Percentiles rank a stretch among this genome's conserved stretches.
These are phyloP conservation scores for Bryconaethiops microstoma DNA, from an alignment of 2,797 vertebrate genomes.

Conservation along the genomic window DNA sequence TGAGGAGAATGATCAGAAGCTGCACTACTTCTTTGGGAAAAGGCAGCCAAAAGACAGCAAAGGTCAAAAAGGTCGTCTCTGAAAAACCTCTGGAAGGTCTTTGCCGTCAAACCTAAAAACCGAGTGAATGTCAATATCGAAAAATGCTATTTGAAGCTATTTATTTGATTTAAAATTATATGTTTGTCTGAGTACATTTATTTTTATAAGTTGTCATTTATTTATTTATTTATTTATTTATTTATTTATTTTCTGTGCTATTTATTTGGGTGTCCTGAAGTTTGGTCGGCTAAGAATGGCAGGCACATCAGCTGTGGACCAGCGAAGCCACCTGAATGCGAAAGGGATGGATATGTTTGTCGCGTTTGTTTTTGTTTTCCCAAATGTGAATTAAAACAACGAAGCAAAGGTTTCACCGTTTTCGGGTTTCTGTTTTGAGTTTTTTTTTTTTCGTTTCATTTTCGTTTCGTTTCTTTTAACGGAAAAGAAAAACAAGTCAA, in stretches of 20 bases:
- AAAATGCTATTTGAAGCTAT: conserved; percentile 45
- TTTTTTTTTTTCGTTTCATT: conserved; percentile 44
- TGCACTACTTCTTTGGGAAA: not conserved
- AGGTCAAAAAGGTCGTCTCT: not conserved
- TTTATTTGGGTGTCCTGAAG: conserved; percentile 26
- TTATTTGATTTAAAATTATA: conserved; percentile 54
- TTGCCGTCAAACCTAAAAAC: conserved; percentile 49
- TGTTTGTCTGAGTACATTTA: conserved; percentile 13
- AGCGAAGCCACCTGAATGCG: conserved; percentile 24
- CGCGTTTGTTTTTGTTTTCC: conserved; percentile 27
- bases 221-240: conserved; percentile 40
- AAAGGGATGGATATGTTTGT: not conserved
- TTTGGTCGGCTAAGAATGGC: conserved; percentile 9
- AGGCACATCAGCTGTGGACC: not conserved
- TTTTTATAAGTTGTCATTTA: conserved; percentile 58
- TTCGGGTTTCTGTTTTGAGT: conserved; percentile 41
- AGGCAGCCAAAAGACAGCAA: not conserved
- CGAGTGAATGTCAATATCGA: conserved; percentile 66
- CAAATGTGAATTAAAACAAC: conserved; percentile 49
- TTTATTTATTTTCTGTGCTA: conserved; percentile 56
- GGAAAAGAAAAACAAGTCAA: conserved; percentile 7
- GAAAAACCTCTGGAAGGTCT: conserved; percentile 43
- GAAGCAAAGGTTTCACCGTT: conserved; percentile 55
- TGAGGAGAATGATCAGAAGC: not conserved
- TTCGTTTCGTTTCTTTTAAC: conserved; percentile 32